Evolutionary conservation across 2,113 vertebrate genomes (phyloP).

Genomic region (Lichenostomus cassidix): DNA sequence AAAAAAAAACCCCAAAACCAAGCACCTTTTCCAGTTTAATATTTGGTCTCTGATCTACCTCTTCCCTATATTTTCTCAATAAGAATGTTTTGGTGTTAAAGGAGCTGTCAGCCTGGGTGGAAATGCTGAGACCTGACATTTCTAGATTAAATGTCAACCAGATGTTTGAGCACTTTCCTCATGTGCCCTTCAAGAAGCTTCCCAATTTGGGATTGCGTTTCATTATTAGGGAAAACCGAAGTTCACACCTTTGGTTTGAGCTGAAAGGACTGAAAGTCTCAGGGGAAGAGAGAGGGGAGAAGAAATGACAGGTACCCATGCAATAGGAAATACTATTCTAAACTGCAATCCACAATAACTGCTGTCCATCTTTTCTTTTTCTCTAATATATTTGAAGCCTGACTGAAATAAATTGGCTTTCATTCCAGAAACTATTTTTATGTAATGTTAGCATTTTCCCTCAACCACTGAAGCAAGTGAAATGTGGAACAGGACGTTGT

Average conservation of each 20-base stretch:
- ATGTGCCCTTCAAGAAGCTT: conserved; percentile 16
- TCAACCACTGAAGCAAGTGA: neutral
- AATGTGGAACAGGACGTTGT: neutral
- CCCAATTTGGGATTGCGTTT: conserved; percentile 13
- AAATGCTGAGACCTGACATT: conserved; percentile 51
- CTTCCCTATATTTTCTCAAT: conserved; percentile 35
- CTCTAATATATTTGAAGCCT: neutral
- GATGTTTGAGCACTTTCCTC: conserved; percentile 31
- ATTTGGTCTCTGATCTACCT: conserved; percentile 24
- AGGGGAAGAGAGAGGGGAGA: neutral
- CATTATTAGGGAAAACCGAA: neutral
- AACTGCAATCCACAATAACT: neutral
- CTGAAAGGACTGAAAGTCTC: neutral
- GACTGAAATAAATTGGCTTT: neutral
- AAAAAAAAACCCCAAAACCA: no score
- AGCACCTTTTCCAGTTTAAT: neutral
- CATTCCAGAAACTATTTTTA: conserved; percentile 5
- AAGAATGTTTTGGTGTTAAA: conserved; percentile 24
- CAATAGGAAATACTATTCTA: neutral
- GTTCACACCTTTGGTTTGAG: neutral
- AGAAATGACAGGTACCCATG: neutral
- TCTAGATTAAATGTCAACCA: conserved; percentile 66
- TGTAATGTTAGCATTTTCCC: conserved; percentile 10
- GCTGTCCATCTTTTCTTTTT: neutral
- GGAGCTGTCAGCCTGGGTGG: conserved; percentile 39